Base-by-base conservation (phyloP, 2,888 invertebrate genomes). In the Opisthograptis luteolata region DNA sequence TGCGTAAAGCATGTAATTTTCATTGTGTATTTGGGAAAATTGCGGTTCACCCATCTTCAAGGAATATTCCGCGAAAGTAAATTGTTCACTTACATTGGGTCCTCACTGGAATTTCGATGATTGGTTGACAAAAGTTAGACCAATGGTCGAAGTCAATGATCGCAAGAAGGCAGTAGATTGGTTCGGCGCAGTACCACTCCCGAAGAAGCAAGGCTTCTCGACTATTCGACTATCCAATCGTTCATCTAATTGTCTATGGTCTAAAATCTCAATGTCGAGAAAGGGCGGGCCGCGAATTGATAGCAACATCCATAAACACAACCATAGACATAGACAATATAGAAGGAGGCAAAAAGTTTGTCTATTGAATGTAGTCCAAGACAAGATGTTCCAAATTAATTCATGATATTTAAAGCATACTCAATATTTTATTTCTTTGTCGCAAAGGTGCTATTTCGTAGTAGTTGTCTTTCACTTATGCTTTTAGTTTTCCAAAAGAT, bases 61-160 rank as follows among this genome's bases (percentile, higher is more conserved):
- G 65, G 64, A 76, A 76, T 80, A 80, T 74, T 85, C 72, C 73
- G 69, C 68, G 79, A 83, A 84, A 77, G 75, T 76, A 73, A 79
- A 80, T 81, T 81, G 82, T 76, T 79, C 82, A 90, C 89, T 90
- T 90, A 90, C 90, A 87, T 85, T 84, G 84, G 79, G 74, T 83
- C 78, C 84, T 89, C 81, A 84, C 93, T 93, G 94, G 94, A 95
- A 94, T 95, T 93, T 93, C 95, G 92, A 95, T 95, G 96, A 96
- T 96, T 96, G 96, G 96, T 94, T 94, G 94, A 93, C 94, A 93
- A 94, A 94, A 92, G 93, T 93, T 94, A 94, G 94, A 94, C 94
- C 94, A 95, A 95, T 95, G 95, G 94, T 92, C 94, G 94, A 93
- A 93, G 94, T 94, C 92, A 92, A 92, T 91, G 92, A 92, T 92